Percentiles rank a stretch among this genome's conserved stretches.
These are phyloP conservation scores for Pristionchus arcanus DNA, from an alignment of 2,888 invertebrate genomes.

Conservation along the genomic window DNA sequence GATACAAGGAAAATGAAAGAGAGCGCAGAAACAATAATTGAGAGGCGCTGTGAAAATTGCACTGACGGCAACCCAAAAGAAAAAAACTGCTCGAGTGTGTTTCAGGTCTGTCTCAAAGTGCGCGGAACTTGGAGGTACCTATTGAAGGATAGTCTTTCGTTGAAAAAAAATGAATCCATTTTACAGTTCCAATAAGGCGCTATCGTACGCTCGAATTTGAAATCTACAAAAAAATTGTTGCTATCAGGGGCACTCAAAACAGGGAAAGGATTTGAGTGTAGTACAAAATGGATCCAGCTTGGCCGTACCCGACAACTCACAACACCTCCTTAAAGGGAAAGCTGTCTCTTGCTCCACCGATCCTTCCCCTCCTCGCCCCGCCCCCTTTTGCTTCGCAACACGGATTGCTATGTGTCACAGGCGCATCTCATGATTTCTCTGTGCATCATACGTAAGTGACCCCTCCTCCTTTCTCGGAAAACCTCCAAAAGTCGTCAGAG, in stretches of 20 bases:
- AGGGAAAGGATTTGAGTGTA: no score
- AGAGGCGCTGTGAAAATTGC: not conserved
- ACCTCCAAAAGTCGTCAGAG: constrained; percentile 12
- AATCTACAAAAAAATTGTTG: no score
- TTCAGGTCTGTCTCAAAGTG: not conserved
- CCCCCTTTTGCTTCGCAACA: constrained; percentile 30
- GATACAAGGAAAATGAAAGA: not conserved
- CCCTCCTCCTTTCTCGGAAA: not conserved
- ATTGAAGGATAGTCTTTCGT: no score
- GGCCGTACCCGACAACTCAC: not conserved
- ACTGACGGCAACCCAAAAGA: not conserved
- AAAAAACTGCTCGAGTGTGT: not conserved
- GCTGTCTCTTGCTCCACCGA: not conserved
- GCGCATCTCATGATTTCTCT: not conserved
- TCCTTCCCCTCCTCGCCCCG: constrained; percentile 1
- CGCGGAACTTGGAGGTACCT: no score
- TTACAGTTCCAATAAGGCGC: no score
- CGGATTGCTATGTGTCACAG: constrained; percentile 6
- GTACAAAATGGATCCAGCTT: no score
- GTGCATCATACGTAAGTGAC: not conserved
- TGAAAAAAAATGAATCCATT: no score
- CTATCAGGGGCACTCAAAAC: no score
- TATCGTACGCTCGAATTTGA: no score
- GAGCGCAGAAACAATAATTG: not conserved
- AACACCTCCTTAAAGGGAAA: not conserved